Base-by-base conservation (phyloP, 2,888 invertebrate species). In the Apodemia mormo region DNA sequence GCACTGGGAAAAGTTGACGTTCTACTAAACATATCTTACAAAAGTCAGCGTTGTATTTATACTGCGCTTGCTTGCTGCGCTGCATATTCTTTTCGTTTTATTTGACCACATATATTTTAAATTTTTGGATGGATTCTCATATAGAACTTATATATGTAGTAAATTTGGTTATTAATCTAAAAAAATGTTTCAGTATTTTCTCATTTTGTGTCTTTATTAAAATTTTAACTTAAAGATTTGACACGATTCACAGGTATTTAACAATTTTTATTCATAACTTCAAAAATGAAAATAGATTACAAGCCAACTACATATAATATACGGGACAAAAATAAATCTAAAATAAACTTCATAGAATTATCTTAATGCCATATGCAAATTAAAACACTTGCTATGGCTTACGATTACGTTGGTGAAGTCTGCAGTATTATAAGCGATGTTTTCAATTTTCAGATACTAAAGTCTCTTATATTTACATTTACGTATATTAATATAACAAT, bases 361-460 rank as follows among this genome's bases (percentile, higher is more conserved):
- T 66, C 61, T 8, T 12, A 30, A 49, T 43, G 30, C 30, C 70
- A 70, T n/a, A 67, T 29, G n/a, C 65, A 73, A 70, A 70, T 37
- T 71, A 74, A 2, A 72, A 82, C 29, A 82, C 80, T 72, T 77
- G 76, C 80, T 9, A 76, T 70, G 52, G 81, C 80, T 49, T 74
- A 69, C 61, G 66, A 70, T 30, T 65, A 37, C 40, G 65, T 73
- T 56, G 72, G 72, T 4, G 83, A 82, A 52, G 78, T 81, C 30
- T 82, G 82, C 70, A 70, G 49, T 12, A 74, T 83, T 68, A 79
- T 88, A 22, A 90, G 88, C 68, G 75, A 81, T 43, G 77, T 84
- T 12, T 30, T 58, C 29, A 58, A 58, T 58, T 58, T 58, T 58
- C 30, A 30, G 4, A 58, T 58, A 30, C 10, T 58, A 30, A 30